These are phyloP conservation scores for Erebia ligea DNA, from an alignment of 2,888 invertebrate species.

Conservation along the genomic window DNA sequence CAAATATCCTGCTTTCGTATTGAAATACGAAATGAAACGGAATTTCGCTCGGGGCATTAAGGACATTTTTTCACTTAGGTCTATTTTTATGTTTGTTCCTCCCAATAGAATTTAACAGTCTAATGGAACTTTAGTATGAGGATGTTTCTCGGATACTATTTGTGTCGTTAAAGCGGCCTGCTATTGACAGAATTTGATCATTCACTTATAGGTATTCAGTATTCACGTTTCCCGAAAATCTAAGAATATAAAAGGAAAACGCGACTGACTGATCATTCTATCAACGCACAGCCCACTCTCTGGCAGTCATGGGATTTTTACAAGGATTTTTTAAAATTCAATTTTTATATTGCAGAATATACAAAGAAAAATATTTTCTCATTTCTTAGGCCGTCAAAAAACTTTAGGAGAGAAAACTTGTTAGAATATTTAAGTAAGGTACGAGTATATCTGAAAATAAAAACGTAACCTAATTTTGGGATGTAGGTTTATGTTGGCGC, in stretches of 20 bases:
- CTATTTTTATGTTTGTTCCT: constrained; percentile 5
- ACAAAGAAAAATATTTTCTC: background rate
- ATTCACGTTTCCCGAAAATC: background rate
- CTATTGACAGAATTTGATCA: background rate
- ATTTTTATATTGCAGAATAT: background rate
- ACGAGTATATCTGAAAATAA: background rate
- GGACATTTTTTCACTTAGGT: constrained; percentile 13
- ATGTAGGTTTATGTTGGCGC: background rate
- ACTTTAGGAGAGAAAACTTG: constrained; percentile 3
- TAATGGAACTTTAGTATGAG: constrained; percentile 3
- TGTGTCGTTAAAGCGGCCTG: background rate
- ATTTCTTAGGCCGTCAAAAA: constrained; percentile 5
- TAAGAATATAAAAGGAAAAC: no score
- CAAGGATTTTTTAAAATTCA: no score
- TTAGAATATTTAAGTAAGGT: constrained; percentile 12
- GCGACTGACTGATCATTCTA: no score
- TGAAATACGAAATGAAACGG: constrained; percentile 20
- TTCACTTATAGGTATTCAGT: background rate
- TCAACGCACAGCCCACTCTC: no score
- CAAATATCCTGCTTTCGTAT: constrained; percentile 21
- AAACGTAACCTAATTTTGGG: constrained; percentile 8
- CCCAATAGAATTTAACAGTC: constrained; percentile 13
- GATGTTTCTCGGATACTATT: background rate
- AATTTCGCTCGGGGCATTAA: constrained; percentile 4
- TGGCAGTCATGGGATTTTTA: no score